Evolutionary conservation across 1,140 invertebrate genomes (phyloP), one percentile per base, ranked within the genome.

Genomic region (Stegodyphus mimosarum): DNA sequence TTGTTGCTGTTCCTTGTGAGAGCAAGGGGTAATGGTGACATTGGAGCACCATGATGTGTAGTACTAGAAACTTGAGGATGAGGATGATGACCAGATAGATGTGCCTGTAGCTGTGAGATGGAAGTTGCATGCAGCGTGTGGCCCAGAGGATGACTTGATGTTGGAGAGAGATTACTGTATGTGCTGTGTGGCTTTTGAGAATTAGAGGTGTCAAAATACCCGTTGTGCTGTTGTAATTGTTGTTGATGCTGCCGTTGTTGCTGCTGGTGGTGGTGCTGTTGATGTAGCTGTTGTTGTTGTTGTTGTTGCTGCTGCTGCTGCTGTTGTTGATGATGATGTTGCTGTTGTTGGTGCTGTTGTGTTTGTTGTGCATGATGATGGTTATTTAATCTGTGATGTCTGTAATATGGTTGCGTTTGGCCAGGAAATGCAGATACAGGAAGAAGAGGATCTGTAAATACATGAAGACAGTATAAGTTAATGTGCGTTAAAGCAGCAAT

Each of bases 61-160:
- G 81, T 84, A 33, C 73, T 77, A 9, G 83, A 77, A 15, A 77
- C 74, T 63, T 78, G 74, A 5, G 66, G 53, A 33, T 77, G 83
- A 15, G 53, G 53, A 18, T 55, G 83, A 78, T 85, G 83, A 85
- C 83, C 83, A 77, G 83, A 85, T 17, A 85, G 83, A 67, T 85
- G 83, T 70, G 67, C 83, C 64, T 85, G 83, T 6, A 85, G 69
- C 74, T 85, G 83, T 33, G 83, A 85, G 48, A 85, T 85, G 17
- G 83, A 78, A 13, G 73, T 53, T 15, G 83, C 33, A 18, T 85
- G 80, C 71, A 83, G 63, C 53, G 71, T 52, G 67, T 83, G 80
- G 33, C 75, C 74, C 7, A 77, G 67, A 64, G 77, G 83, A 33
- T 78, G 73, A 85, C 9, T 70, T 15, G 83, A 72, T 71, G 83